Conservation (phyloP, 2,113 vertebrate genomes). For the Nesogale talazaci region DNA sequence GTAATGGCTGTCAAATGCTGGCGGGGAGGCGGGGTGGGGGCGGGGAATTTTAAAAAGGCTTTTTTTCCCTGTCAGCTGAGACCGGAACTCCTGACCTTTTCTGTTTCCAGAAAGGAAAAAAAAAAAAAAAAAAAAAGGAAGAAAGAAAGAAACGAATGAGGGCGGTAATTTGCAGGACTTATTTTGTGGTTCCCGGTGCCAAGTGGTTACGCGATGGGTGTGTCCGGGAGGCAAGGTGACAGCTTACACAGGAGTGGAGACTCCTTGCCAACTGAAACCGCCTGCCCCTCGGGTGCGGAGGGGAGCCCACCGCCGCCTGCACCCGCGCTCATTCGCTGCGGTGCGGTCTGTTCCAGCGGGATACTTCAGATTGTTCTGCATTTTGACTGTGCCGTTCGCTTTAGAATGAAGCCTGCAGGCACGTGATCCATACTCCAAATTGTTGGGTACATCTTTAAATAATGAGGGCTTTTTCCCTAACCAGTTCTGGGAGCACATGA, state of each 20-base stretch:
- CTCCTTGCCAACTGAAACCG: constrained; percentile 76
- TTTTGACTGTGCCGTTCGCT: not conserved
- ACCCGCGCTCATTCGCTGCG: no score
- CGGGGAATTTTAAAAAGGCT: not conserved
- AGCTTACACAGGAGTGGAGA: constrained; percentile 66
- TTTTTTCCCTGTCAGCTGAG: not conserved
- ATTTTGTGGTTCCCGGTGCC: constrained; percentile 58
- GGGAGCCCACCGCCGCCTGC: no score
- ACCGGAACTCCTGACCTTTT: not conserved
- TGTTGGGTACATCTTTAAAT: not conserved
- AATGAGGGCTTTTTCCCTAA: not conserved
- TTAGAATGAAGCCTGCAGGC: not conserved
- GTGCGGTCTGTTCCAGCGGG: not conserved
- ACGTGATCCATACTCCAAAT: not conserved
- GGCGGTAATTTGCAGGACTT: constrained; percentile 45
- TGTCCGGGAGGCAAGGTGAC: constrained; percentile 83
- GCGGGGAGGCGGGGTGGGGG: not conserved
- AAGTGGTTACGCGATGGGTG: constrained; percentile 82
- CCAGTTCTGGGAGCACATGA: not conserved
- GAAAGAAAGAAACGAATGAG: not conserved
- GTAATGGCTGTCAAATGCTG: not conserved
- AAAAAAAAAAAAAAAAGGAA: not conserved
- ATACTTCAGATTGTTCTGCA: not conserved
- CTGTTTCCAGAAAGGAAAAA: not conserved
- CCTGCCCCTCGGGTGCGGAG: constrained; percentile 64